These are phyloP conservation scores for Nerophis lumbriciformis DNA, from an alignment of 2,113 vertebrate species.

Conservation along the genomic window DNA sequence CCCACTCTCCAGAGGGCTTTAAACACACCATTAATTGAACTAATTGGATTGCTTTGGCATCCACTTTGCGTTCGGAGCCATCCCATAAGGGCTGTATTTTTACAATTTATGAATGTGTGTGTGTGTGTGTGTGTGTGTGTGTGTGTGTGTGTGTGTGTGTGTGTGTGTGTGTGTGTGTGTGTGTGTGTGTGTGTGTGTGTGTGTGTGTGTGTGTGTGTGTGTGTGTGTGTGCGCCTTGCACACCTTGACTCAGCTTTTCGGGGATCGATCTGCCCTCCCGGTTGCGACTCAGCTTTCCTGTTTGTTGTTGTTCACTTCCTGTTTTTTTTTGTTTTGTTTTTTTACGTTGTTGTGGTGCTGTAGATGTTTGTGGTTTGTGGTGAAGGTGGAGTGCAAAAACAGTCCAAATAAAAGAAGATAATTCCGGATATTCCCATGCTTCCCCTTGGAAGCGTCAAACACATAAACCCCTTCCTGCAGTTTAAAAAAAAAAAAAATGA, in stretches of 20 bases:
- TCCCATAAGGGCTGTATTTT: neutral
- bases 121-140: constrained; percentile 1
- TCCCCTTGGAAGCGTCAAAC: neutral
- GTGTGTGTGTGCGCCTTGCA: constrained; percentile 12
- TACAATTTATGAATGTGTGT: neutral
- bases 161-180: neutral
- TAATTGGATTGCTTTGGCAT: constrained; percentile 42
- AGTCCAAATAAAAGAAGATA: constrained; percentile 33
- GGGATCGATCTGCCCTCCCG: constrained; percentile 42
- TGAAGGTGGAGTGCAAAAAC: constrained; percentile 15
- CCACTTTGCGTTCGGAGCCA: neutral
- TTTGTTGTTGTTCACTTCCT: constrained; percentile 55
- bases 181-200: neutral
- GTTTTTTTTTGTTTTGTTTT: neutral
- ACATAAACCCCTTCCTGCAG: no score
- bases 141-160: neutral
- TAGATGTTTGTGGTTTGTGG: constrained; percentile 47
- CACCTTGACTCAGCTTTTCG: constrained; percentile 59
- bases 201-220: constrained; percentile 13
- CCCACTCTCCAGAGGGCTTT: constrained; percentile 23
- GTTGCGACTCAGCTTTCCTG: constrained; percentile 49
- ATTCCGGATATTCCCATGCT: neutral
- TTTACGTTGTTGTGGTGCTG: constrained; percentile 25
- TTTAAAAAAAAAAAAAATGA: no score
- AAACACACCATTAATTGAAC: constrained; percentile 40